Evolutionary conservation across 2,888 invertebrate genomes (phyloP).

Genomic region (Eristalis pertinax): DNA sequence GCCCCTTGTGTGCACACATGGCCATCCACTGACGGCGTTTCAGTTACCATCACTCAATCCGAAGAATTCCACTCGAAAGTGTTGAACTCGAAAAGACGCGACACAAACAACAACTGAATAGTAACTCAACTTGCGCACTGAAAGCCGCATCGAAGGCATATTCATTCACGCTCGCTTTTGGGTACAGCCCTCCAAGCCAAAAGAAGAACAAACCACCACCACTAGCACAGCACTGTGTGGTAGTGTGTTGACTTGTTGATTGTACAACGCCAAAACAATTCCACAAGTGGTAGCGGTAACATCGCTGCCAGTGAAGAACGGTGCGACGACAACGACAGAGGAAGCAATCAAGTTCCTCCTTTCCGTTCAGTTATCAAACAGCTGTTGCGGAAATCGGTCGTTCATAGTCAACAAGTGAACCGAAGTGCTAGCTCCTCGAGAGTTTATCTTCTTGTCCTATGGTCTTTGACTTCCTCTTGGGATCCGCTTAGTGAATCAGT

Average conservation of each 20-base stretch:
- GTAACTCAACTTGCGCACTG: constrained; percentile 67
- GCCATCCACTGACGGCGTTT: constrained; percentile 1
- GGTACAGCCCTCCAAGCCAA: constrained; percentile 70
- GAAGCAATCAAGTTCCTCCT: constrained; percentile 68
- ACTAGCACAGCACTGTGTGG: constrained; percentile 20
- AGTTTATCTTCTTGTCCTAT: neutral
- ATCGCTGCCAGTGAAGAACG: constrained; percentile 35
- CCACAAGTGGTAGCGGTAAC: constrained; percentile 69
- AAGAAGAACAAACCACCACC: constrained; percentile 59
- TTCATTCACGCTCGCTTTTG: constrained; percentile 52
- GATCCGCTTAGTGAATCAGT: neutral
- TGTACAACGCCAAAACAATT: constrained; percentile 71
- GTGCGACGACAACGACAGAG: constrained; percentile 23
- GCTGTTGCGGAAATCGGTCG: constrained; percentile 73
- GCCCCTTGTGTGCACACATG: neutral
- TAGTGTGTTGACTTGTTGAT: constrained; percentile 70
- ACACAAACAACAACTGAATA: constrained; percentile 22
- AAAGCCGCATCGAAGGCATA: constrained; percentile 23
- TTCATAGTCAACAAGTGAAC: constrained; percentile 64
- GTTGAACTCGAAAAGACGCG: constrained; percentile 18
- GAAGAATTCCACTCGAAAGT: constrained; percentile 65
- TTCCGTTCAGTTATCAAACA: constrained; percentile 71
- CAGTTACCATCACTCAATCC: constrained; percentile 68
- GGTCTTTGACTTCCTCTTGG: neutral
- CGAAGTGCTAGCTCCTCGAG: neutral